Conservation (phyloP, 2,888 invertebrate genomes). For the Prosopocoilus inquinatus region DNA sequence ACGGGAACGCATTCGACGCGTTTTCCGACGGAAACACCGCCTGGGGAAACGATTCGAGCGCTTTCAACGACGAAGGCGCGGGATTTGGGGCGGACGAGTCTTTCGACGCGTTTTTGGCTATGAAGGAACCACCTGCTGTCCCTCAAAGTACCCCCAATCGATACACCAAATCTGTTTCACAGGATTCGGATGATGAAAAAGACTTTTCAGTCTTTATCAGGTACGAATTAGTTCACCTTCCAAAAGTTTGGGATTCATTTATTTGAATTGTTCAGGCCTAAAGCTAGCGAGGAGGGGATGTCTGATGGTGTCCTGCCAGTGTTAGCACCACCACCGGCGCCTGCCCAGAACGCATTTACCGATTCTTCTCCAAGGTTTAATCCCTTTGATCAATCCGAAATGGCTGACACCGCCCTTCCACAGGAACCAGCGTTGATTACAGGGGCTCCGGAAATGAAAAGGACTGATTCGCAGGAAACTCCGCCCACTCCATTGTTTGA, state of each 20-base stretch:
- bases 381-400: constrained; percentile 69
- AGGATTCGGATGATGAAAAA: constrained; percentile 76
- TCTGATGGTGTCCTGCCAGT: constrained; percentile 63
- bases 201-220: constrained; percentile 81
- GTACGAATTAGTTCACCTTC: constrained; percentile 44
- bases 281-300: constrained; percentile 51
- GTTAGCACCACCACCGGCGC: constrained; percentile 69
- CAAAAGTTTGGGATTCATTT: not conserved
- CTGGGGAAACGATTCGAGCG: constrained; percentile 49
- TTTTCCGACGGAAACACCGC: constrained; percentile 48
- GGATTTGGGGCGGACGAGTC: constrained; percentile 71
- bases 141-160: constrained; percentile 67
- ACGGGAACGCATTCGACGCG: constrained; percentile 57
- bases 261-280: constrained; percentile 51
- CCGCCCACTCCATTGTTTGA: constrained; percentile 93
- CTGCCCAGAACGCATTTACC: constrained; percentile 52
- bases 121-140: constrained; percentile 71
- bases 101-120: constrained; percentile 77
- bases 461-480: constrained; percentile 69
- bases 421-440: constrained; percentile 43
- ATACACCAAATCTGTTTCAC: constrained; percentile 62
- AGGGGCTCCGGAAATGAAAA: constrained; percentile 40
- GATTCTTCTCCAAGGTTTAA: constrained; percentile 70
- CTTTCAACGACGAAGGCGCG: constrained; percentile 39
- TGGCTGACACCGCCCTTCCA: constrained; percentile 45